A percentile compares a stretch with the other conserved stretches of the same genome.
Evolutionary conservation across 2,797 vertebrate genomes (phyloP).

Genomic region (Enteromius afrohamiltoni): DNA sequence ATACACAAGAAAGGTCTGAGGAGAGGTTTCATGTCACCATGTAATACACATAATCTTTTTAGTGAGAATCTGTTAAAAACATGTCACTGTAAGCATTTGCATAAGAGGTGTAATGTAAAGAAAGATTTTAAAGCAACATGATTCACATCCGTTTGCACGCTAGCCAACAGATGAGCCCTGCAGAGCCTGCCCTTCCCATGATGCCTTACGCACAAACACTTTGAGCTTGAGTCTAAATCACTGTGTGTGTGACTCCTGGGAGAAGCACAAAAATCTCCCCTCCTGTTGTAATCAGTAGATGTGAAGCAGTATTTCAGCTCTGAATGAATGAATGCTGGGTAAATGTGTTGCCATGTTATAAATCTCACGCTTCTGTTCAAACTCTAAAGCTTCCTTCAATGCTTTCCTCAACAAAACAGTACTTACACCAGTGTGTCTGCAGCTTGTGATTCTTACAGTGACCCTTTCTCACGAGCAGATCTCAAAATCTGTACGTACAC

Average conservation of each 20-base stretch:
- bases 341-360: conserved; percentile 16
- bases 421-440: neutral
- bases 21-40: too few relatives aligned
- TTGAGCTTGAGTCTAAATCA: conserved; percentile 34
- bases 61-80: too few relatives aligned
- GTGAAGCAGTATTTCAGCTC: conserved; percentile 19
- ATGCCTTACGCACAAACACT: conserved; percentile 12
- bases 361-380: conserved; percentile 1
- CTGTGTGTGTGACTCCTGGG: neutral
- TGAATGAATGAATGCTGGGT: neutral
- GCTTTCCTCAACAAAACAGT: neutral
- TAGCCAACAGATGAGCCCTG: neutral
- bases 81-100: too few relatives aligned
- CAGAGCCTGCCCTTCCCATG: neutral
- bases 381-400: neutral
- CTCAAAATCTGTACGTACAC: neutral
- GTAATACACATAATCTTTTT: too few relatives aligned
- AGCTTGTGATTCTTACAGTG: neutral
- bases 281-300: neutral
- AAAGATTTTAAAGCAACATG: neutral
- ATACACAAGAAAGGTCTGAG: too few relatives aligned
- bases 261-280: conserved; percentile 9
- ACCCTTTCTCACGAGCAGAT: neutral
- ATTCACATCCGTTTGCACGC: neutral
- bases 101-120: too few relatives aligned